Evolutionary conservation across 2,113 vertebrate species (phyloP), one percentile per base, ranked within the genome.

Genomic region (Lycaon pictus): DNA sequence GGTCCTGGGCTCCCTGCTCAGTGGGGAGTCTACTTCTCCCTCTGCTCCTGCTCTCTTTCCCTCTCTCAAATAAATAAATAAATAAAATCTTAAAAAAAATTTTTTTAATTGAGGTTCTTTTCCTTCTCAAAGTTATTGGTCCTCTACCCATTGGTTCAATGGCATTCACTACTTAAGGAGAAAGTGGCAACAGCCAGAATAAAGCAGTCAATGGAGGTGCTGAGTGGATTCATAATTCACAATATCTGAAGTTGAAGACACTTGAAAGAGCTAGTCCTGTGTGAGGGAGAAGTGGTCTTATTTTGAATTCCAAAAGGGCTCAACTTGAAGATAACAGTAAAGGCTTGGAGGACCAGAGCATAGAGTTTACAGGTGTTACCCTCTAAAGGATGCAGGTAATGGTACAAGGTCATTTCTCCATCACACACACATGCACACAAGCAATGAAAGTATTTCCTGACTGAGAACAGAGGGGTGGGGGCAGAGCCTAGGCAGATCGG

Each of bases 241-340:
- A 81, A 29, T 74, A 48, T 53, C 82, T 67, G n/a, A 89, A 37
- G 67, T 32, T 12, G 37, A 88, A 88, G 56, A 4, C 20, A 67
- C 67, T 69, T 56, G 55, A 83, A 89, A 93, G 55, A 86, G 53
- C 27, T 17, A 10, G 51, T 65, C 67, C 27, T 2, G n/a, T 5
- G 77, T 11, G n/a, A 10, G 37, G 9, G 22, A 58, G 51, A n/a
- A 56, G 32, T 3, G 7, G 35, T 90, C 71, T 35, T 32, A 15
- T n/a, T 86, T 62, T 80, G 48, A 90, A 92, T 90, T 86, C 84
- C 62, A 67, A 81, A 77, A 63, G 37, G 84, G 56, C 53, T 82
- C 83, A 17, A 37, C 74, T 80, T 72, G 56, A 93, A 93, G 76
- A 88, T 48, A 76, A 35, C 25, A 56, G 43, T 80, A 43, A 91